phyloP scores from a whole-genome alignment of 1,140 invertebrate genomes.

The Eurosta solidaginis region DNA sequence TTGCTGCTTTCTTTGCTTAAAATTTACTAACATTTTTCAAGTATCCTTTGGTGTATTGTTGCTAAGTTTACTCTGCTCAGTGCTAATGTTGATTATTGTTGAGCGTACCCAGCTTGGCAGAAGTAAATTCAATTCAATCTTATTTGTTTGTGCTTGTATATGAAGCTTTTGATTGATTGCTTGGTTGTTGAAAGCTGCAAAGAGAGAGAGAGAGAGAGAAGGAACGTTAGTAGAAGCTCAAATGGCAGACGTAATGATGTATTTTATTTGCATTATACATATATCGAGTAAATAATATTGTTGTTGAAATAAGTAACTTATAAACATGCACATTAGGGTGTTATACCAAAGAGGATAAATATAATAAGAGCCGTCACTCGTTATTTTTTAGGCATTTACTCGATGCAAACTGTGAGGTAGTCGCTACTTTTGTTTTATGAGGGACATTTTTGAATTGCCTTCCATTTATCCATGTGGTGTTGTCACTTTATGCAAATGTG shows the following conservation, averaged over 20 bases:
- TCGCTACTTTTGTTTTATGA: no score
- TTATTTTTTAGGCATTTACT: no score
- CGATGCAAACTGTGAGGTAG: no score
- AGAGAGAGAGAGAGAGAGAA: not conserved
- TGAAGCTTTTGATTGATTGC: constrained; percentile 9
- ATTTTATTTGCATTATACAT: no score
- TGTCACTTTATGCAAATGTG: no score
- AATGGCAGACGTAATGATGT: not conserved
- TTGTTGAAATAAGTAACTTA: no score
- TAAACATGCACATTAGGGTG: no score
- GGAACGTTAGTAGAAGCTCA: not conserved
- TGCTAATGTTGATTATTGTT: not conserved
- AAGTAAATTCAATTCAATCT: not conserved
- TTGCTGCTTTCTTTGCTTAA: not conserved
- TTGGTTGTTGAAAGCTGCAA: constrained; percentile 21
- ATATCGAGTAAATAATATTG: no score
- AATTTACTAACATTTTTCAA: not conserved
- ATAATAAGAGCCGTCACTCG: no score
- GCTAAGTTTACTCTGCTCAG: not conserved
- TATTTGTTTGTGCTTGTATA: not conserved
- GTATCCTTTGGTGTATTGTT: not conserved
- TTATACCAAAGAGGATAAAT: no score
- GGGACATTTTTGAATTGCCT: no score
- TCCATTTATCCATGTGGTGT: no score
- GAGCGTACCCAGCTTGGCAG: not conserved